Evolutionary conservation across 2,113 vertebrate genomes (phyloP).

Genomic region (Pseudopodoces humilis): DNA sequence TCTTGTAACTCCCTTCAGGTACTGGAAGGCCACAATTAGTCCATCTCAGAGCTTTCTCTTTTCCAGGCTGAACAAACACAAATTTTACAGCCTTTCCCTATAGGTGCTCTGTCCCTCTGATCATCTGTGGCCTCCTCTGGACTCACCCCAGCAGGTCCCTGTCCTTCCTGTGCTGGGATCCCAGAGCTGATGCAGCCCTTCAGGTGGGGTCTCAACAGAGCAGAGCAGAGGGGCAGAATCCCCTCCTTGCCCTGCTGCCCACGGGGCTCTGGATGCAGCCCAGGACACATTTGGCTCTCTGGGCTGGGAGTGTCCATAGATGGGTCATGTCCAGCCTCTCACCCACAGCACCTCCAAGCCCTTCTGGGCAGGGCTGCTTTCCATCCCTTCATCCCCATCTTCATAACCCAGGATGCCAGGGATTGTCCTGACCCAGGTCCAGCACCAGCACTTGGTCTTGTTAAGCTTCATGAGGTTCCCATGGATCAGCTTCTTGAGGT

Average conservation of each 20-base stretch:
- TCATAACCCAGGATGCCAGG: no score
- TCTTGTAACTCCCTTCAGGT: background rate
- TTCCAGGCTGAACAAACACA: background rate
- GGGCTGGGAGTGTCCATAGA: background rate
- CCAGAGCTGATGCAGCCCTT: background rate
- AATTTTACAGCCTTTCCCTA: background rate
- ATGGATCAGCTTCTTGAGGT: accelerated
- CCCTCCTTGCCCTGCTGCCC: background rate
- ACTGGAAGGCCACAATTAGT: background rate
- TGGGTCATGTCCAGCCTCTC: background rate
- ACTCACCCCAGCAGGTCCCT: background rate
- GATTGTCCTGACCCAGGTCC: background rate
- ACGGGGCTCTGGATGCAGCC: background rate
- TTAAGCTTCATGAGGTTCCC: background rate
- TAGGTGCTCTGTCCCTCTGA: background rate
- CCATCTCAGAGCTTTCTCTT: background rate
- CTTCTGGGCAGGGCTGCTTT: background rate
- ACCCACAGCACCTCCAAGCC: background rate
- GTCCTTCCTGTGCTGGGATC: background rate
- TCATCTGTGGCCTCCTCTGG: background rate
- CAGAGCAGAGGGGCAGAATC: background rate
- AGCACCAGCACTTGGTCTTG: background rate
- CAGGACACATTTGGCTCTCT: background rate
- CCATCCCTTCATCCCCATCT: background rate
- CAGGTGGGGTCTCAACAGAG: background rate